Percentiles rank a stretch among this genome's conserved stretches.
phyloP scores from a whole-genome alignment of 1,140 invertebrate species.

The Panagrolaimus sp. region DNA sequence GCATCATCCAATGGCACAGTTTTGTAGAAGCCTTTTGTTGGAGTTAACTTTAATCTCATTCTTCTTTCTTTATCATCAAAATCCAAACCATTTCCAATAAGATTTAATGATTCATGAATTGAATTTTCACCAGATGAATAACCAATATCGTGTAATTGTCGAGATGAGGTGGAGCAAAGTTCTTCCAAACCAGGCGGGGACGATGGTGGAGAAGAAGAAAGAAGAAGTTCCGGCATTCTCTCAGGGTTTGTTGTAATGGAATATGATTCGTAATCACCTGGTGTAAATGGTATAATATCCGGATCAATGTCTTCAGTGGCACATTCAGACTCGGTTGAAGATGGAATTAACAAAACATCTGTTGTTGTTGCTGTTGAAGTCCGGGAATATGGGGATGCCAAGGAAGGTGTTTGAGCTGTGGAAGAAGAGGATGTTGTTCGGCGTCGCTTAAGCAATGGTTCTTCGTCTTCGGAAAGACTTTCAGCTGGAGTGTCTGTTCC shows the following conservation, averaged over 20 bases:
- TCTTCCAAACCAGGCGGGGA: background rate
- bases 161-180: no score
- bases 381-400: background rate
- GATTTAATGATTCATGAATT: slow-evolving; percentile 20
- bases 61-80: background rate
- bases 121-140: slow-evolving; percentile 42
- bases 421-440: background rate
- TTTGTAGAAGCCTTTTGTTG: slow-evolving; percentile 12
- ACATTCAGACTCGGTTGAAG: slow-evolving; percentile 14
- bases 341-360: slow-evolving; percentile 11
- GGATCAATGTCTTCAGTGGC: slow-evolving; percentile 9
- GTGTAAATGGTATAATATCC: no score
- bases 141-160: slow-evolving; percentile 26
- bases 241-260: background rate
- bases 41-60: background rate
- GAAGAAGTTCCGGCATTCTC: background rate
- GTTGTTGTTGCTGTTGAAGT: background rate
- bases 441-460: background rate
- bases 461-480: slow-evolving; percentile 1
- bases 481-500: background rate
- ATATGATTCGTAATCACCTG: no score
- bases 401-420: background rate
- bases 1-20: slow-evolving; percentile 5
- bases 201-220: background rate
- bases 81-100: background rate